Percentiles rank a stretch among this genome's conserved stretches.
Evolutionary conservation across 2,113 vertebrate genomes (phyloP).

Genomic region (Lepus europaeus): DNA sequence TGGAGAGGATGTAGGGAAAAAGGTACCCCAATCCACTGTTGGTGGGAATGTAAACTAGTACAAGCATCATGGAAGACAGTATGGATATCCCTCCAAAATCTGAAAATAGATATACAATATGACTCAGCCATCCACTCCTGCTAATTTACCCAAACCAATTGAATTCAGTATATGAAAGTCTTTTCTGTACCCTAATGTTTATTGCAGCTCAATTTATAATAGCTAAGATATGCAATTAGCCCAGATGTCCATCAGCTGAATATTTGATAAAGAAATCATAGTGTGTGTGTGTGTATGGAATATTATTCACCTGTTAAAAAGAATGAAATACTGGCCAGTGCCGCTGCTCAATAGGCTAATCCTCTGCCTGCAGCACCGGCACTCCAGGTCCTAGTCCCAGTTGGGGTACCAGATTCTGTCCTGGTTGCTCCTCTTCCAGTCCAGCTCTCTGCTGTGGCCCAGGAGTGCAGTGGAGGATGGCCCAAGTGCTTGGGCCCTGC

Average conservation of each 20-base stretch:
- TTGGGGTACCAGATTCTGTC: too few species aligned
- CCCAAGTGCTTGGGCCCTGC: too few species aligned
- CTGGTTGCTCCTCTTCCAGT: too few species aligned
- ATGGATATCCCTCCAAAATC: not conserved
- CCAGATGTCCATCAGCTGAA: not conserved
- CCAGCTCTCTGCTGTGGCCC: too few species aligned
- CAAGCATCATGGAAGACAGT: not conserved
- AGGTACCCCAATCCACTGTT: not conserved
- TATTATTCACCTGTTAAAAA: not conserved
- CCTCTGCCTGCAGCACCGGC: too few species aligned
- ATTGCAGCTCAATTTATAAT: not conserved
- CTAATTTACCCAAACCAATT: not conserved
- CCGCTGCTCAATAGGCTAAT: too few species aligned
- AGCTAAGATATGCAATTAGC: not conserved
- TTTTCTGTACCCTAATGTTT: not conserved
- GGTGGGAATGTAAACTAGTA: not conserved
- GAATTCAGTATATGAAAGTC: not conserved
- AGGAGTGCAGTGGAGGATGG: too few species aligned
- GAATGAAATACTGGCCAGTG: not conserved
- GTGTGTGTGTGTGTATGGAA: not conserved
- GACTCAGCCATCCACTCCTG: not conserved
- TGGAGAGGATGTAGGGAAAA: not conserved
- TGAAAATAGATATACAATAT: not conserved
- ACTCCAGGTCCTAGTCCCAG: too few species aligned
- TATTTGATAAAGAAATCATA: not conserved